A percentile compares a stretch with the other conserved stretches of the same genome.
phyloP scores from a whole-genome alignment of 2,888 invertebrate species.

The Noctuana brunneofusca region DNA sequence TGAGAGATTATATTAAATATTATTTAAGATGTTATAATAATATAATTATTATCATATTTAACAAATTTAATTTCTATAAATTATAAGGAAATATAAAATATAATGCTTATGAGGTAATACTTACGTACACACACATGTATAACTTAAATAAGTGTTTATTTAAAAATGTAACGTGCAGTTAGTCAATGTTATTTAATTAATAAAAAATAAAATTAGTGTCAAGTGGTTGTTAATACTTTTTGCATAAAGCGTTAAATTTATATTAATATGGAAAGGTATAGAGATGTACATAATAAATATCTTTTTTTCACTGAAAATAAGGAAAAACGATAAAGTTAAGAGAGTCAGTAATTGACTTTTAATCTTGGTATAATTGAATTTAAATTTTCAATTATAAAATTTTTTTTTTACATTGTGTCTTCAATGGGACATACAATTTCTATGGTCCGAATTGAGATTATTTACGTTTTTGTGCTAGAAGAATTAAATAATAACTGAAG shows the following conservation, averaged over 20 bases:
- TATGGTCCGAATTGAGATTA: conserved; percentile 3
- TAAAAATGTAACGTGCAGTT: background rate
- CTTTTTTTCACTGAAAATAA: background rate
- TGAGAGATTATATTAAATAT: too few species aligned
- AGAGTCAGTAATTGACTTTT: background rate
- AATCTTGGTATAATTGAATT: background rate
- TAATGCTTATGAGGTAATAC: background rate
- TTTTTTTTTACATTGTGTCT: background rate
- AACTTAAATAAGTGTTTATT: background rate
- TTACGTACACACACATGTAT: background rate
- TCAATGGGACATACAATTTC: background rate
- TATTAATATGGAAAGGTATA: background rate
- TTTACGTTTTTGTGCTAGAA: background rate
- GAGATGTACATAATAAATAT: too few species aligned
- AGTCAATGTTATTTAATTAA: background rate
- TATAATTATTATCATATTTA: too few species aligned
- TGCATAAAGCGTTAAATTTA: conserved; percentile 5
- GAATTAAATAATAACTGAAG: too few species aligned
- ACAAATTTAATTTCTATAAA: too few species aligned
- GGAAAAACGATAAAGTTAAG: background rate
- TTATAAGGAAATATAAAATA: background rate
- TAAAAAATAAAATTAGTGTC: background rate
- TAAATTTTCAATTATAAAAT: background rate
- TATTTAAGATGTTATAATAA: too few species aligned
- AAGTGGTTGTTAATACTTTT: background rate